Evolutionary conservation across 2,113 vertebrate genomes (phyloP).

Genomic region (Ornithorhynchus anatinus): DNA sequence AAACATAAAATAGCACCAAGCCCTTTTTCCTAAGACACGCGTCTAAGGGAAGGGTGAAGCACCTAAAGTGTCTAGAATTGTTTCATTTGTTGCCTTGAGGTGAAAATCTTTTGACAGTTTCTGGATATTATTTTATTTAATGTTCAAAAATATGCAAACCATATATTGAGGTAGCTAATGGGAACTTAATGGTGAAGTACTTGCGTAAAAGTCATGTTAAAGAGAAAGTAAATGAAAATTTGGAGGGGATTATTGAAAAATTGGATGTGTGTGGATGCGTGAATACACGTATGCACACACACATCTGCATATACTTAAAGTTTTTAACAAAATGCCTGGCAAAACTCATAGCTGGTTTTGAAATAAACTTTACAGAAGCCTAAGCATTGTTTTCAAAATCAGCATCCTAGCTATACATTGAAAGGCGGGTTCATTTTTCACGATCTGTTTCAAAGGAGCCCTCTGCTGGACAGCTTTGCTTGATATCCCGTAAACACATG

Average conservation of each 20-base stretch:
- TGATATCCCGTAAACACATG: constrained; percentile 18
- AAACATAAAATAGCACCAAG: not conserved
- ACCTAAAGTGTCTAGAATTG: too few species aligned
- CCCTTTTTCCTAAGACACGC: too few species aligned
- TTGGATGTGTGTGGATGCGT: constrained; percentile 19
- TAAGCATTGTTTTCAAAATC: constrained; percentile 36
- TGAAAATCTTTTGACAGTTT: constrained; percentile 20
- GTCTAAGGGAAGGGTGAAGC: too few species aligned
- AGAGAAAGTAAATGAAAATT: constrained; percentile 25
- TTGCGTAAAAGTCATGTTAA: constrained; percentile 11
- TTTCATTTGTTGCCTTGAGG: too few species aligned
- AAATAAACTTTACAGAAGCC: constrained; percentile 26
- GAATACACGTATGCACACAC: not conserved
- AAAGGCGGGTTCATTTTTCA: constrained; percentile 52
- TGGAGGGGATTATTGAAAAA: not conserved
- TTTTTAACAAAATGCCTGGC: not conserved
- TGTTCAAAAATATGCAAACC: constrained; percentile 5
- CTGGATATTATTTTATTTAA: not conserved
- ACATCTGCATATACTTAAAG: constrained; percentile 9
- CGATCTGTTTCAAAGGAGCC: constrained; percentile 79
- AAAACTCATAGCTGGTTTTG: constrained; percentile 19
- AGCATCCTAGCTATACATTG: constrained; percentile 51
- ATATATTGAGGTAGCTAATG: constrained; percentile 8
- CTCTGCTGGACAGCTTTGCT: constrained; percentile 74
- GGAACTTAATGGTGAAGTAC: not conserved